Percentiles rank a stretch among this genome's conserved stretches.
Conservation (phyloP, 2,797 vertebrate species). For the Champsocephalus gunnari region DNA sequence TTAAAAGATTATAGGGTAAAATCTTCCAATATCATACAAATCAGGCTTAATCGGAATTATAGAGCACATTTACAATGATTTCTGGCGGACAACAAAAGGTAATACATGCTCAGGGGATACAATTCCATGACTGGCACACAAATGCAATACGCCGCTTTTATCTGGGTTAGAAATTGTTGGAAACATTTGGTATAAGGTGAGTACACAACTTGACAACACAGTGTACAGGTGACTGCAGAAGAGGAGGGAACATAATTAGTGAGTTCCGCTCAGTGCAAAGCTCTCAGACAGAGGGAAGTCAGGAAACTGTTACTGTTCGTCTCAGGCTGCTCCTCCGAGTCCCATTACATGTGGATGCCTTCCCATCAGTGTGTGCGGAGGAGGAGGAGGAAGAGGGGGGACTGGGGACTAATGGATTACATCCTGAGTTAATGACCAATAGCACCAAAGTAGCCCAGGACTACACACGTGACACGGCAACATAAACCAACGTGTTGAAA, state of each 20-base stretch:
- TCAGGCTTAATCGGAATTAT: too few relatives aligned
- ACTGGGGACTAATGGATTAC: constrained; percentile 41
- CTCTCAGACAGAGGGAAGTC: constrained; percentile 61
- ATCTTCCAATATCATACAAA: too few relatives aligned
- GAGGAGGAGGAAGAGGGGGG: background rate
- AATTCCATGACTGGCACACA: too few relatives aligned
- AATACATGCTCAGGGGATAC: too few relatives aligned
- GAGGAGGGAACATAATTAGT: constrained; percentile 54
- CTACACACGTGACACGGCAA: constrained; percentile 2
- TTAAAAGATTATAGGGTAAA: too few relatives aligned
- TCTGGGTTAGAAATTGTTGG: too few relatives aligned
- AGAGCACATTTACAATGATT: too few relatives aligned
- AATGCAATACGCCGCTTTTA: too few relatives aligned
- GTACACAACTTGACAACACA: background rate
- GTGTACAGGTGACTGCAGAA: constrained; percentile 36
- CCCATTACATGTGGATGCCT: constrained; percentile 63
- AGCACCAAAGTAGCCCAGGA: background rate
- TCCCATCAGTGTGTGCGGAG: constrained; percentile 62
- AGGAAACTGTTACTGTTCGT: constrained; percentile 60
- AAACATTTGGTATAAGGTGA: too few relatives aligned
- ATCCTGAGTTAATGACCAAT: constrained; percentile 37
- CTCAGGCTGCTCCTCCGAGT: constrained; percentile 59
- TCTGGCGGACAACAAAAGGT: too few relatives aligned
- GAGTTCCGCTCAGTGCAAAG: constrained; percentile 46
- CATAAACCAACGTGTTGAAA: constrained; percentile 2